Percentiles rank a stretch among this genome's conserved stretches.
These are phyloP conservation scores for Spatulosminthurus flaviceps DNA, from an alignment of 2,888 invertebrate genomes.

Conservation along the genomic window DNA sequence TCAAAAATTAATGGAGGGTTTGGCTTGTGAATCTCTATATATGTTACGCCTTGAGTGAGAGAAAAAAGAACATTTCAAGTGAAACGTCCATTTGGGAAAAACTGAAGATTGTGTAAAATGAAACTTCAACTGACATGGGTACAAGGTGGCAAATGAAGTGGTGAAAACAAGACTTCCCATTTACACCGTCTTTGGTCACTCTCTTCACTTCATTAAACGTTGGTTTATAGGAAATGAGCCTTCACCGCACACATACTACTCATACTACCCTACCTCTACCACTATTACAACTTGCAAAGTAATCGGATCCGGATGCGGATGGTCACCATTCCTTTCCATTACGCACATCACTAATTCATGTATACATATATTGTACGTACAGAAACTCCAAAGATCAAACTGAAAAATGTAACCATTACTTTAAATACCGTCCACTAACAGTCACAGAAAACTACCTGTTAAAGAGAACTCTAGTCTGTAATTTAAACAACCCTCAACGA, in stretches of 20 bases:
- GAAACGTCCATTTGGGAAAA: constrained; percentile 15
- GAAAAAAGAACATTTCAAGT: no score
- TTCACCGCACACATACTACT: constrained; percentile 15
- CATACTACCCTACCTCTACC: neutral
- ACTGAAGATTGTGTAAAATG: constrained; percentile 45
- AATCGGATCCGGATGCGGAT: constrained; percentile 6
- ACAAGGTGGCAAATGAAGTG: constrained; percentile 57
- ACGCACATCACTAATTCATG: no score
- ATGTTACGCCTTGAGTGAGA: neutral
- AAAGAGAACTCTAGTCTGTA: neutral
- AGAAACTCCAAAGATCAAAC: no score
- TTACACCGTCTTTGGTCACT: constrained; percentile 55
- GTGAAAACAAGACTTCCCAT: constrained; percentile 60
- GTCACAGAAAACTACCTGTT: neutral
- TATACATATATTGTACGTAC: no score
- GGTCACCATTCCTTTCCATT: constrained; percentile 10
- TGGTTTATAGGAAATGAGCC: constrained; percentile 45
- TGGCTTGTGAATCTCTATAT: neutral
- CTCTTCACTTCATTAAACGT: constrained; percentile 50
- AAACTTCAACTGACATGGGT: constrained; percentile 49
- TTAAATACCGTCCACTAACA: neutral
- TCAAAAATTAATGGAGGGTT: constrained; percentile 27
- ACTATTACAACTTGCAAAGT: constrained; percentile 13
- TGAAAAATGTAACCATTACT: no score
- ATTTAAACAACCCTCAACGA: neutral